A percentile compares a stretch with the other conserved stretches of the same genome.
Conservation (phyloP, 2,888 invertebrate species). For the Coremacera marginata region DNA sequence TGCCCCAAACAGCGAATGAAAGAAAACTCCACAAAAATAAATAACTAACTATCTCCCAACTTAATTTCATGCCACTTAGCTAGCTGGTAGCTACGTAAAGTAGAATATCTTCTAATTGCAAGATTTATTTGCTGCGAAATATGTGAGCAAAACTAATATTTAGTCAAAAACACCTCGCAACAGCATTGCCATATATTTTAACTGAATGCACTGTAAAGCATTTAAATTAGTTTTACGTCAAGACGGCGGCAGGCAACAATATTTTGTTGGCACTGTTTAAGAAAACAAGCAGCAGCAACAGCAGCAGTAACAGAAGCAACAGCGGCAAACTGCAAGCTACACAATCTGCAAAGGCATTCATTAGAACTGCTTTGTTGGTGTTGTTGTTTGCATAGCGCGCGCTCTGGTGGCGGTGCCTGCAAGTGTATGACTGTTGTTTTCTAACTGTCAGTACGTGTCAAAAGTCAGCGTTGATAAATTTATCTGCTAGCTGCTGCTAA, state of each 20-base stretch:
- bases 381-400: conserved; percentile 6
- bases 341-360: background rate
- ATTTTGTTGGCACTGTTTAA: conserved; percentile 17
- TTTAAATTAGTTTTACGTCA: background rate
- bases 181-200: conserved; percentile 15
- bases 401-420: conserved; percentile 13
- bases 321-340: background rate
- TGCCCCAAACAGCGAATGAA: background rate
- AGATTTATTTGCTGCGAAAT: conserved; percentile 23
- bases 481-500: background rate
- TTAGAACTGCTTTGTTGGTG: background rate
- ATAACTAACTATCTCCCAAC: background rate
- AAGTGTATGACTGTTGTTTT: conserved; percentile 8
- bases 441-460: conserved; percentile 25
- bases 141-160: conserved; percentile 39
- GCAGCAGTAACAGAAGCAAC: background rate
- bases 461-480: conserved; percentile 26
- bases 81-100: background rate
- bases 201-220: background rate
- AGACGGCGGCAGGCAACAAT: conserved; percentile 1
- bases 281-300: conserved; percentile 1
- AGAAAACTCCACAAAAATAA: background rate
- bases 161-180: conserved; percentile 11
- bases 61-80: background rate
- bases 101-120: background rate